A percentile compares a stretch with the other conserved stretches of the same genome.
Evolutionary conservation across 2,888 invertebrate species (phyloP).

Genomic region (Epinotia bilunana): DNA sequence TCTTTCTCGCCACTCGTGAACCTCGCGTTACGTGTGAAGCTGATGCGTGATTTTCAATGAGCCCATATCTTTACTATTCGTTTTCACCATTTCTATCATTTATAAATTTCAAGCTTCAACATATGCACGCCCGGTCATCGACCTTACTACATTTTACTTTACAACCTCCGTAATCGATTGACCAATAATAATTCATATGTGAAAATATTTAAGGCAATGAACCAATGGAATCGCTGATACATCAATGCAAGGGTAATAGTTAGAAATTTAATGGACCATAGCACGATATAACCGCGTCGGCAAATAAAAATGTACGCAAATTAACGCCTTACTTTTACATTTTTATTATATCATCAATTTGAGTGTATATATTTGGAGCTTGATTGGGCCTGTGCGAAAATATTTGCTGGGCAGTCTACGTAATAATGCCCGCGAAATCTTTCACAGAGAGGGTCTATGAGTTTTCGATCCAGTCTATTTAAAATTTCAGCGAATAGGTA

Average conservation of each 20-base stretch:
- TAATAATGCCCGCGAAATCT: no score
- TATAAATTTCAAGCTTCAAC: slow-evolving; percentile 39
- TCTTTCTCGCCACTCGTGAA: not conserved
- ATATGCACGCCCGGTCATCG: slow-evolving; percentile 29
- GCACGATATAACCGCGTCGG: slow-evolving; percentile 30
- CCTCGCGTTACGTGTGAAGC: slow-evolving; percentile 1
- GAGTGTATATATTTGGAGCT: not conserved
- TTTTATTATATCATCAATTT: slow-evolving; percentile 35
- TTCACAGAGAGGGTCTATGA: no score
- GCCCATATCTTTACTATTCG: slow-evolving; percentile 17
- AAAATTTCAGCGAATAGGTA: no score
- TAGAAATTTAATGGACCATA: slow-evolving; percentile 43
- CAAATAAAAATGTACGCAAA: slow-evolving; percentile 32
- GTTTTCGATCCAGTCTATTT: no score
- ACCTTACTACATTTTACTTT: slow-evolving; percentile 34
- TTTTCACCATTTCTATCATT: slow-evolving; percentile 44
- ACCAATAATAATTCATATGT: slow-evolving; percentile 37
- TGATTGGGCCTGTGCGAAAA: not conserved
- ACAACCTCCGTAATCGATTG: slow-evolving; percentile 38
- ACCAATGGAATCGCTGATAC: slow-evolving; percentile 28
- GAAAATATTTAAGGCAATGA: slow-evolving; percentile 33
- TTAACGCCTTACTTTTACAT: slow-evolving; percentile 32
- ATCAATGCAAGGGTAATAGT: slow-evolving; percentile 15
- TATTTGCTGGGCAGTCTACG: not conserved
- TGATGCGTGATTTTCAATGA: not conserved